Base-by-base conservation (phyloP, 2,888 invertebrate species). In the Tridacna crocea region DNA sequence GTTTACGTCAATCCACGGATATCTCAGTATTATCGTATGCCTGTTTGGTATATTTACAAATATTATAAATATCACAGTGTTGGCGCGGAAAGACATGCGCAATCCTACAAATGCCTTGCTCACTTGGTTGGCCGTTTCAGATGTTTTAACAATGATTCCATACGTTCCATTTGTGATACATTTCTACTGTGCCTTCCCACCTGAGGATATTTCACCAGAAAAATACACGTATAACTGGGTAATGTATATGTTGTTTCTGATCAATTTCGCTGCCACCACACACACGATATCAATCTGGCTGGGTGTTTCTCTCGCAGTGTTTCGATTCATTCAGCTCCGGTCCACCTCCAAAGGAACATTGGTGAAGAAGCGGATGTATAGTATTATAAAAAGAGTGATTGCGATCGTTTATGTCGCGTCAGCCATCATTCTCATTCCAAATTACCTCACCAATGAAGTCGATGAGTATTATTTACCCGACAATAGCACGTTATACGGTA, bases 251-350 rank as follows among this genome's bases (percentile, higher is more conserved):
- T 89, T 94, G 79, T 97, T 98, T 91, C 98, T 98, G 93, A 97
- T 97, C 46, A 96, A 97, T 92, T 97, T 98, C 94, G 96, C 97
- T n/a, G 98, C 98, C 94, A 96, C 97, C 72, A 96, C 97, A 83
- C 97, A 98, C 94, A 98, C 98, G 2, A 97, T 98, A 87, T 98
- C 98, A 4, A 98, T 98, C 89, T 98, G 98, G 96, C 95, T 99
- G 87, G 98, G 98, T 0, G 97, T 99, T 0, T 97, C 97, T 0
- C 94, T 99, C 80, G 98, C 98, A 0, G 97, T 98, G 3, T 99
- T 98, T 97, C 95, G 98, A 15, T 98, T 97, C 93, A 89, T 93
- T 22, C 94, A 94, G 73, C 92, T 95, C 63, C 83, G 90, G 19
- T 90, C 89, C 19, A 90, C 92, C 0, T 82, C 88, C 8, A 83